Percentiles rank a stretch among this genome's conserved stretches.
phyloP scores from a whole-genome alignment of 2,888 invertebrate genomes.

The Epirrita christyi region DNA sequence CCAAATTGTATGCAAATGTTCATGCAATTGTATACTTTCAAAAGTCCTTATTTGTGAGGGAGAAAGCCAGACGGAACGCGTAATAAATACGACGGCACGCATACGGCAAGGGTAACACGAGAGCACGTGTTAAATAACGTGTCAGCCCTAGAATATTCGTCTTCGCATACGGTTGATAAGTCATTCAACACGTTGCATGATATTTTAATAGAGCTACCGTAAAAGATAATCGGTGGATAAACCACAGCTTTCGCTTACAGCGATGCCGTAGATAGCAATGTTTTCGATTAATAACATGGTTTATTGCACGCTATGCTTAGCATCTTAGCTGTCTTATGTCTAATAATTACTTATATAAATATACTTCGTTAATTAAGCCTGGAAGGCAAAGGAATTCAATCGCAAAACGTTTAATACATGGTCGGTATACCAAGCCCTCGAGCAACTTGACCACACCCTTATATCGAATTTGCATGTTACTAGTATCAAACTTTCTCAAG shows the following conservation, averaged over 20 bases:
- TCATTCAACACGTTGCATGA: conserved; percentile 22
- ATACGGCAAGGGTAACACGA: conserved; percentile 14
- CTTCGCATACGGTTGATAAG: conserved; percentile 15
- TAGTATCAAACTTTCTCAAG: conserved; percentile 18
- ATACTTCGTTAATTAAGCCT: conserved; percentile 10
- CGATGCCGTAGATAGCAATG: conserved; percentile 23
- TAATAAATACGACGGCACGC: conserved; percentile 9
- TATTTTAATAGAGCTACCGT: conserved; percentile 28
- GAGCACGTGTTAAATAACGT: conserved; percentile 28
- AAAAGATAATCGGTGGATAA: conserved; percentile 30
- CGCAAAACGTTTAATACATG: conserved; percentile 4
- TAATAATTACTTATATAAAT: conserved; percentile 16
- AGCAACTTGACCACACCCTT: conserved; percentile 23
- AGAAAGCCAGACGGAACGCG: conserved; percentile 26
- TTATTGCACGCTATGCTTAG: conserved; percentile 30
- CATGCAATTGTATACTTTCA: conserved; percentile 25
- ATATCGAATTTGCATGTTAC: conserved; percentile 21
- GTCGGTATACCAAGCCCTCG: conserved; percentile 9
- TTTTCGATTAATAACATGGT: conserved; percentile 35
- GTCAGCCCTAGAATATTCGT: conserved; percentile 29
- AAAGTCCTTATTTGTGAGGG: conserved; percentile 29
- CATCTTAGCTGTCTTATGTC: conserved; percentile 10
- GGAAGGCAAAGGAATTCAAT: conserved; percentile 10
- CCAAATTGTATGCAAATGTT: conserved; percentile 22
- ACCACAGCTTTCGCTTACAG: conserved; percentile 34